Evolutionary conservation across 1,140 invertebrate species (phyloP), one percentile per base, ranked within the genome.

Genomic region (Trachelipus rathkii): DNA sequence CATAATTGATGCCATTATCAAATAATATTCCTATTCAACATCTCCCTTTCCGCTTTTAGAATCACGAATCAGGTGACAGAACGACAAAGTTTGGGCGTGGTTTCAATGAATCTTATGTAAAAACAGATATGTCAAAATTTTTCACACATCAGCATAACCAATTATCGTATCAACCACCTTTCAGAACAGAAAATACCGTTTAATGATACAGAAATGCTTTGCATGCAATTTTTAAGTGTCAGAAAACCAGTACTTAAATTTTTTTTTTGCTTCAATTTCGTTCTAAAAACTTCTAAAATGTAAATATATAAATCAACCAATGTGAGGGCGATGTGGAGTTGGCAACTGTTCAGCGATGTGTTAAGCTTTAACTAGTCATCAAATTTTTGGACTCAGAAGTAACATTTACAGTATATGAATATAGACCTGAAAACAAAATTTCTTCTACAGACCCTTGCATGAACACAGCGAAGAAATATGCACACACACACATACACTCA

Each of bases 81-180:
- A 60, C 19, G 11, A 60, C 11, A 19, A 60, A 60, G 19, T 33
- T 33, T 2, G 50, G 50, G 50, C 50, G 50, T 60, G 50, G 50
- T 60, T 60, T 15, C 11, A 60, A 15, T 60, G 19, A 19, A 60
- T 19, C 50, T 60, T 60, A 19, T 60, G 19, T 60, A 60, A 60
- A 60, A 60, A 60, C 50, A 60, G 50, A 60, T 60, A 60, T 60
- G 50, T 60, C 50, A 60, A 60, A 60, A 60, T 60, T 60, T 60
- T 60, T 60, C 50, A 60, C 50, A 60, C 50, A 60, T 60, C 50
- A 60, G 19, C 50, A 60, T 60, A 60, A 60, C 50, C 50, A 60
- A 60, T 60, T 60, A 60, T 60, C 50, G 19, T 60, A 60, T 60
- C 50, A 60, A 13, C 50, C 50, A 60, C 50, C 50, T 60, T 15